Percentiles rank a stretch among this genome's conserved stretches.
Evolutionary conservation across 2,888 invertebrate genomes (phyloP).

Genomic region (Autographa gamma): DNA sequence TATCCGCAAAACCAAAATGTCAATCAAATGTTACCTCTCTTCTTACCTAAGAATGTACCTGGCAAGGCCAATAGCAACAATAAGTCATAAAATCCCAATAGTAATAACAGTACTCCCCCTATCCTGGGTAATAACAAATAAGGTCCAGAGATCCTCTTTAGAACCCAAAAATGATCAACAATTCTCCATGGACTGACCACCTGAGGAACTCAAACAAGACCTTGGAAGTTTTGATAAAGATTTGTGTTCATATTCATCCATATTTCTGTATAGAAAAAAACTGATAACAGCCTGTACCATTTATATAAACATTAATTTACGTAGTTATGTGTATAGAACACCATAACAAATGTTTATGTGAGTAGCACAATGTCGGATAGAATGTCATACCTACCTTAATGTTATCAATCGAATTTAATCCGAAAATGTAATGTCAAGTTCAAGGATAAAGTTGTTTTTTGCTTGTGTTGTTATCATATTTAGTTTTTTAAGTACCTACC

Average conservation of each 20-base stretch:
- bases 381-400: not conserved
- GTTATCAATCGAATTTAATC: not conserved
- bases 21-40: no score
- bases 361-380: not conserved
- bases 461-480: not conserved
- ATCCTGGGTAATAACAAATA: not conserved
- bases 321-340: not conserved
- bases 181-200: not conserved
- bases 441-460: not conserved
- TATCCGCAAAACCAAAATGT: no score
- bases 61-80: not conserved
- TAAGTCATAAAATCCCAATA: not conserved
- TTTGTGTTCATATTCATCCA: not conserved
- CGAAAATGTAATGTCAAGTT: constrained; percentile 1
- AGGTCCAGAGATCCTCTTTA: no score
- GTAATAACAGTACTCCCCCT: not conserved
- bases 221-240: not conserved
- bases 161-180: not conserved
- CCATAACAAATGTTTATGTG: not conserved
- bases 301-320: not conserved
- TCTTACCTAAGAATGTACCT: not conserved
- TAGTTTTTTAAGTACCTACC: not conserved
- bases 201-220: not conserved
- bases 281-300: not conserved
- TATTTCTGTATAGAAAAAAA: not conserved